Evolutionary conservation across 2,797 vertebrate genomes (phyloP).

Genomic region (Balearica regulorum): DNA sequence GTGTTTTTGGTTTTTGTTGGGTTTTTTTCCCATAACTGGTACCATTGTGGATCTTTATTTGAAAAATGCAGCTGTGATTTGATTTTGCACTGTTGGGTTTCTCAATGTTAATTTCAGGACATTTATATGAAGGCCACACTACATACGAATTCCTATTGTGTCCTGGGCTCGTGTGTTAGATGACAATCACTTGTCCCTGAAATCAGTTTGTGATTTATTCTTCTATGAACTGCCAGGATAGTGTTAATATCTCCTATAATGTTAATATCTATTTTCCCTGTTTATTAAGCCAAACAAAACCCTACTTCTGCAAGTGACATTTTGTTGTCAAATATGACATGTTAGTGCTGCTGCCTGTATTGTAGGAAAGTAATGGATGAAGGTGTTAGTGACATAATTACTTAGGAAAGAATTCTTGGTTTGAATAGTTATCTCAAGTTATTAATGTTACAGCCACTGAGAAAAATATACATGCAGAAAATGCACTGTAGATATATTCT

Average conservation of each 20-base stretch:
- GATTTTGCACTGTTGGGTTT: neutral
- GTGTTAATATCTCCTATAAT: neutral
- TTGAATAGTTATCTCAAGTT: neutral
- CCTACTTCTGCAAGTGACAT: neutral
- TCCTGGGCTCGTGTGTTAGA: neutral
- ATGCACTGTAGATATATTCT: neutral
- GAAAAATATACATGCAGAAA: neutral
- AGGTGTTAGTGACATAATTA: neutral
- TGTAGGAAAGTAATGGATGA: neutral
- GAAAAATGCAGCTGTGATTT: neutral
- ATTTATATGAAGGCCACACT: neutral
- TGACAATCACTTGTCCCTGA: neutral
- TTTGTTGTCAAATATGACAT: neutral
- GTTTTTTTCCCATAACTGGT: accelerated
- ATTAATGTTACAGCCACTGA: neutral
- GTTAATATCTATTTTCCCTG: neutral
- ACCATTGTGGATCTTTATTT: neutral
- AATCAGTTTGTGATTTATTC: neutral
- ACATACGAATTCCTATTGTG: neutral
- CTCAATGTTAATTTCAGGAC: neutral
- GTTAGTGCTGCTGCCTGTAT: neutral
- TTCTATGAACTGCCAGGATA: neutral
- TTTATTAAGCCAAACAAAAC: neutral
- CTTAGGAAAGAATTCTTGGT: neutral
- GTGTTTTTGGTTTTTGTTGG: accelerated